Base-by-base conservation (phyloP, 2,797 vertebrate species). In the Galagoides demidoff region DNA sequence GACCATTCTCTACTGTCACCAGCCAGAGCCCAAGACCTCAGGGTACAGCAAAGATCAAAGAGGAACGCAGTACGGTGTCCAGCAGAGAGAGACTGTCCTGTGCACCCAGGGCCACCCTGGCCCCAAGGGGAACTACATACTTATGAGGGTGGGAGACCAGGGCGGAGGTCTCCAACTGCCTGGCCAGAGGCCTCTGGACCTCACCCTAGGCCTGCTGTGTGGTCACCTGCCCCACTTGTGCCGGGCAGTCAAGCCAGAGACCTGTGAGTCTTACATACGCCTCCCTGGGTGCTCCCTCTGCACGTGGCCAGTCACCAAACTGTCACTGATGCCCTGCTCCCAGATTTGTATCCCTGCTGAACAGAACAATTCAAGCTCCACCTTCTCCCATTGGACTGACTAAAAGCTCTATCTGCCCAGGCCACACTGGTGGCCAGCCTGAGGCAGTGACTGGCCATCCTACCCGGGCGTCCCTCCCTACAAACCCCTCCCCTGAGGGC, bases 21-120 rank as follows among this genome's bases (percentile, higher is more conserved):
- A 5, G 31, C 63, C 9, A 8, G 66, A 52, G 55, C 59, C 31
- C 27, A 4, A 22, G 14, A 0, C 12, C 71, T 29, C 64, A 13
- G 45, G 12, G 29, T 0, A 5, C 25, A 37, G 1, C 0, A 3
- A 1, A 34, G 37, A 25, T 14, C 12, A 29, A 17, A 43, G 43
- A 12, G 59, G 39, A 0, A 27, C 8, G 2, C 5, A n/a, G 37
- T 63, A 29, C 4, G 4, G 43, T 23, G 43, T 12, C 39, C n/a
- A 5, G 64, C 31, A n/a, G 39, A 1, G 73, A 14, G 39, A 55
- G 63, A 27, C 2, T 7, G 10, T 23, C 25, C 6, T 1, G 3
- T 20, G 10, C 27, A 10, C 31, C 10, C 22, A 11, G 27, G 73
- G 39, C 31, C 34, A 63, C 43, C n/a, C 37, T 13, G 49, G 23